Percentiles rank a stretch among this genome's conserved stretches.
These are phyloP conservation scores for Eudyptes chrysolophus DNA, from an alignment of 2,113 vertebrate genomes.

Conservation along the genomic window DNA sequence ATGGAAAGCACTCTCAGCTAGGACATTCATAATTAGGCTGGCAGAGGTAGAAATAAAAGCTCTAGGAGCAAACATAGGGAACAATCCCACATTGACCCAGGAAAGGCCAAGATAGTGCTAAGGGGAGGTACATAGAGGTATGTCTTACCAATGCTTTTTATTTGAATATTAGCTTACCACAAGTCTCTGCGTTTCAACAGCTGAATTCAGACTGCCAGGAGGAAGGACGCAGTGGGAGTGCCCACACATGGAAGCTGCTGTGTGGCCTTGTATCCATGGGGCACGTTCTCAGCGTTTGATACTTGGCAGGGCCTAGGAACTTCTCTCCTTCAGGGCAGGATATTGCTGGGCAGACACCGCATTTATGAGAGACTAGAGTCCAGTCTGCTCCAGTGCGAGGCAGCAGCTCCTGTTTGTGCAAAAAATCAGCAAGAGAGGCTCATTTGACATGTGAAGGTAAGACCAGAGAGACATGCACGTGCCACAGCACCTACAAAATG, in stretches of 20 bases:
- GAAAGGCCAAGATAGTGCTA: background rate
- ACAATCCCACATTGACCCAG: background rate
- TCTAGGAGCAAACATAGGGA: background rate
- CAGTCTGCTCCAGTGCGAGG: background rate
- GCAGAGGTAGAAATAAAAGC: slow-evolving; percentile 7
- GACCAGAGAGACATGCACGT: background rate
- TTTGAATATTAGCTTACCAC: background rate
- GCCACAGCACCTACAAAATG: background rate
- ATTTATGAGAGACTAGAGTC: background rate
- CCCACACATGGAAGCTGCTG: background rate
- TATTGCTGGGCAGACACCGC: background rate
- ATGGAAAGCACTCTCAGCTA: background rate
- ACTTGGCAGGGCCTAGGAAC: background rate
- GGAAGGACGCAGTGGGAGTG: background rate
- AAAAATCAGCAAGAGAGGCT: background rate
- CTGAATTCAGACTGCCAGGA: background rate
- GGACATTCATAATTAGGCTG: slow-evolving; percentile 26
- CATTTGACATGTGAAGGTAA: background rate
- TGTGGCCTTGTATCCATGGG: background rate
- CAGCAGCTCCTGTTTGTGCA: background rate
- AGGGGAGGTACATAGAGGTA: background rate
- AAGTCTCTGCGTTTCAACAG: background rate
- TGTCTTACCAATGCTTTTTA: background rate
- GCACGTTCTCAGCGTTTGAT: background rate
- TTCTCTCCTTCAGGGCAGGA: background rate